Base-by-base conservation (phyloP, 2,888 invertebrate species). In the Liposcelis brunnea region DNA sequence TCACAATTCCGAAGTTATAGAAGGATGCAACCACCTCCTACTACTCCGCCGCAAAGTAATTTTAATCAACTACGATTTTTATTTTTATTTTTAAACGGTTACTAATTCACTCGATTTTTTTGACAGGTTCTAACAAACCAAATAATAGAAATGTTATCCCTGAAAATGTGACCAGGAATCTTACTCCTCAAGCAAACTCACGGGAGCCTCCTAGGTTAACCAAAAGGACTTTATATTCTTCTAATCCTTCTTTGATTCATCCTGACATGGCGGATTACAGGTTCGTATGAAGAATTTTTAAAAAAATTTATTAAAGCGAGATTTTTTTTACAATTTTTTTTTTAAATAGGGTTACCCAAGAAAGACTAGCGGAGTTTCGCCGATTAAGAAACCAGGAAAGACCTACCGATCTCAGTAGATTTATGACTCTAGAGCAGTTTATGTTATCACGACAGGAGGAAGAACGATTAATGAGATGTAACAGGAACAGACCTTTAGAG, bases 391-490 rank as follows among this genome's bases (percentile, higher is more conserved):
- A 46, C 11, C 49, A 48, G 14, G 38, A 46, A 45, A 64, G 68
- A 50, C 67, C 67, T 10, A 77, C 77, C 50, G 75, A 71, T 58
- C 63, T 74, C 26, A 69, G 73, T 38, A 78, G 78, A 1, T 76
- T 79, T 57, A 74, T 82, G 43, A 85, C 83, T 1, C 65, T 84
- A 26, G 80, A 83, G 59, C 79, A 83, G 63, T 71, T 85, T 56
- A 84, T 84, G 83, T 61, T 79, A 52, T 73, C 75, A 52, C 74
- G 79, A 52, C 82, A 82, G 59, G 77, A 74, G 50, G 80, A 81
- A 58, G 81, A 82, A 56, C 68, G 72, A 16, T 69, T 70, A 5
- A 16, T 40, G 16, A 16, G 40, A 14, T 6, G 10, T 6, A 21
- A n/a, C n/a, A 3, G 40, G 4, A 49, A 48, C 31, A 46, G 40